Evolutionary conservation across 2,888 invertebrate species (phyloP), one percentile per base, ranked within the genome.

Genomic region (Hanleya hanleyi): DNA sequence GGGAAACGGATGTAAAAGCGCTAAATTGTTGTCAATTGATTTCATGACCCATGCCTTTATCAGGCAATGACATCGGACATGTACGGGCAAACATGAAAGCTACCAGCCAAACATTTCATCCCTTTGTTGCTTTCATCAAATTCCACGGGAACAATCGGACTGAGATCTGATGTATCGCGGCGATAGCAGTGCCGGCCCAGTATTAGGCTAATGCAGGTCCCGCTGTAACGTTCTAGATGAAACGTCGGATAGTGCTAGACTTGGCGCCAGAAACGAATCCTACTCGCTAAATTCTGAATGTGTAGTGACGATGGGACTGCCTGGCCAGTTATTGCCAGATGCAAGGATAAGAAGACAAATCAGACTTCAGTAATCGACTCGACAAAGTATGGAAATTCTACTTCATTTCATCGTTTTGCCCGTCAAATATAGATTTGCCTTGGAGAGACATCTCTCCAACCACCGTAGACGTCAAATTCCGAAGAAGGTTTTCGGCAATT

Each of bases 21-120:
- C 57, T 57, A 57, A 57, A 57, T 57, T 57, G 57, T 57, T 57
- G 57, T 57, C 26, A 57, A 57, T 57, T 57, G 57, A 57, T 57
- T 57, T 57, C 57, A 57, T 57, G 57, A 57, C 57, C 57, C 57
- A 29, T 22, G 12, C 22, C 29, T n/a, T 57, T 57, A 57, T 57
- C 57, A 29, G 29, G 26, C 32, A 22, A 29, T 57, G 57, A 57
- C 57, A 57, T 57, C 57, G 26, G 57, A 57, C 57, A 57, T 29
- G 12, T 32, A 6, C 22, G 4, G 57, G 12, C 29, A 29, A 57
- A 57, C 57, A 29, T 57, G 22, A 29, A 57, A 57, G 57, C 29
- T 57, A 29, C 57, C 32, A 57, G 57, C 22, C 41, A 29, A 57
- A 22, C 22, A 29, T 22, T 57, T 32, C 22, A 29, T 32, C 32